Base-by-base conservation (phyloP, 2,113 vertebrate species). In the Aspidoscelis tigris region DNA sequence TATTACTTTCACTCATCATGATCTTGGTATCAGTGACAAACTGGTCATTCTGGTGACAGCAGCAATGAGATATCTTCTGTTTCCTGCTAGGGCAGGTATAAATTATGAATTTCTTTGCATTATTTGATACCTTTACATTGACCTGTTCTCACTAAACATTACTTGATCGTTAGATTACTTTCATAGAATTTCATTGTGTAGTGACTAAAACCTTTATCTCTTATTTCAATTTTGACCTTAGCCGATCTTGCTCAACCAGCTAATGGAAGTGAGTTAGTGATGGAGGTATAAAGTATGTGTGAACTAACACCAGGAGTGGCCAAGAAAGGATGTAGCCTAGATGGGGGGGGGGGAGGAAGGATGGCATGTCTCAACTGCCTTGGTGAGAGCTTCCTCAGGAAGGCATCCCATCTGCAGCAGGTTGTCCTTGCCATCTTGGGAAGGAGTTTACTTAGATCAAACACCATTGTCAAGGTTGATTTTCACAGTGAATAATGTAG, bases 121-220 rank as follows among this genome's bases (percentile, higher is more conserved):
- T 71, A 71, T 81, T 80, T 41, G 53, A 22, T 66, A 39, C n/a
- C 26, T 81, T 33, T 72, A 20, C 50, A 81, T 44, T 81, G 53
- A 69, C 43, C 43, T 50, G 5, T 50, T 50, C 47, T 50, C 47
- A 50, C 41, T 81, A 61, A 72, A n/a, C 68, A 20, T 55, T 10
- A 81, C 44, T 70, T 39, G 68, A 33, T 53, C 21, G 26, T 20
- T 41, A 41, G 69, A 72, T 41, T 43, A 43, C 53, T 72, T 11
- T 33, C 69, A 53, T 8, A 71, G 53, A 81, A 58, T 72, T 73
- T n/a, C 64, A 33, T 69, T 47, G 44, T 33, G 5, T 47, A 79
- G 47, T 68, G 24, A 4, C 43, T 47, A 22, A 22, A 7, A 24
- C 7, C 76, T 65, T 41, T 43, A 22, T 81, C 68, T 44, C 12